phyloP scores from a whole-genome alignment of 2,797 vertebrate genomes.

The Dicrostonyx torquatus region DNA sequence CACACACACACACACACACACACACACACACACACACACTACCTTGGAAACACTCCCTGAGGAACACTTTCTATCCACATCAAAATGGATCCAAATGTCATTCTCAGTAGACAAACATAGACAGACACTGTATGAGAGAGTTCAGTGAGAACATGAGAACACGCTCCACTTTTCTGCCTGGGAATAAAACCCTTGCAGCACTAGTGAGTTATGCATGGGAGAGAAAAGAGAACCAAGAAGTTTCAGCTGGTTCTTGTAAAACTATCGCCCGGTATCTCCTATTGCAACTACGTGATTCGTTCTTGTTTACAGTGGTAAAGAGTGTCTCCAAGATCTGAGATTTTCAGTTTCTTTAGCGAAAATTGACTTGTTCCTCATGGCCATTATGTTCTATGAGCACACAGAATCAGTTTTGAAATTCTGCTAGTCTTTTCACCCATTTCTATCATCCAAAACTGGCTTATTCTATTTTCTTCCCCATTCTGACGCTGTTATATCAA shows the following conservation, averaged over 20 bases:
- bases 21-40: neutral
- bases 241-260: neutral
- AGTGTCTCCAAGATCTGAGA: neutral
- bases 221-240: neutral
- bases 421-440: neutral
- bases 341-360: neutral
- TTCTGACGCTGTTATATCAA: neutral
- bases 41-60: too few species aligned
- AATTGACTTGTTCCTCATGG: neutral
- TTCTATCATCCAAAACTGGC: slow-evolving; percentile 10
- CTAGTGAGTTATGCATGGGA: neutral
- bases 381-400: neutral
- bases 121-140: neutral
- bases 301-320: neutral
- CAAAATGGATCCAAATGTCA: neutral
- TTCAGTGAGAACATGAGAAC: neutral
- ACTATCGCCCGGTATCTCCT: neutral
- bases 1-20: neutral
- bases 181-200: neutral
- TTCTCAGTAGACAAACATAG: neutral
- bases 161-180: neutral
- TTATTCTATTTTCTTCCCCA: neutral
- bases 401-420: neutral
- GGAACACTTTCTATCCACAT: neutral
- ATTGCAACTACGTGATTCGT: neutral